A percentile compares a stretch with the other conserved stretches of the same genome.
Conservation (phyloP, 2,113 vertebrate genomes). For the Argyrosomus japonicus region DNA sequence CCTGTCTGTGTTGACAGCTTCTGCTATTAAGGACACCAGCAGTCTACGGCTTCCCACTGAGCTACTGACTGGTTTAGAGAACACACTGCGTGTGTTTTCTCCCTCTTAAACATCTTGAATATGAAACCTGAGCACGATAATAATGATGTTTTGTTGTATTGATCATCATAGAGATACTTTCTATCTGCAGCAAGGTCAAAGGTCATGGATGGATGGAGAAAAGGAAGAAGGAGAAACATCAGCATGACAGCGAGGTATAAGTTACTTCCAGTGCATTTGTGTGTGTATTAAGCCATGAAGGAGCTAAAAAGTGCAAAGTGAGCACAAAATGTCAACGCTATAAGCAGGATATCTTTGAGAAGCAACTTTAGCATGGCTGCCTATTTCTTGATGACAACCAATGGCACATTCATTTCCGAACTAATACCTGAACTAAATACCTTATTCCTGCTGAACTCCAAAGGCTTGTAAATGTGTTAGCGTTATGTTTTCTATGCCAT, state of each 20-base stretch:
- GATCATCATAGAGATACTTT: neutral
- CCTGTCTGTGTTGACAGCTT: slow-evolving; percentile 75
- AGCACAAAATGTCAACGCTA: slow-evolving; percentile 36
- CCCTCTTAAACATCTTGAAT: neutral
- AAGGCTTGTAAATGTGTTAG: slow-evolving; percentile 36
- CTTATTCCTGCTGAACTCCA: slow-evolving; percentile 60
- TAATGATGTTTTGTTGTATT: slow-evolving; percentile 9
- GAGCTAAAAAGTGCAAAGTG: slow-evolving; percentile 46
- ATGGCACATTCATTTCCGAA: slow-evolving; percentile 71
- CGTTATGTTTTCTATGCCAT: slow-evolving; percentile 60
- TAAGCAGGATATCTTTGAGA: slow-evolving; percentile 47
- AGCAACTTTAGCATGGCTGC: slow-evolving; percentile 57
- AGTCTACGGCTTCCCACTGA: slow-evolving; percentile 58
- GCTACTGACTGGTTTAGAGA: slow-evolving; percentile 50
- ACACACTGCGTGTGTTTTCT: slow-evolving; percentile 33
- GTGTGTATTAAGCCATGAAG: slow-evolving; percentile 54
- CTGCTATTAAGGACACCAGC: slow-evolving; percentile 67
- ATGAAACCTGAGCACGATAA: slow-evolving; percentile 1
- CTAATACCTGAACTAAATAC: slow-evolving; percentile 81
- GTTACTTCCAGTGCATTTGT: slow-evolving; percentile 37
- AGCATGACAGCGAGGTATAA: slow-evolving; percentile 4
- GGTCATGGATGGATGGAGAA: slow-evolving; percentile 3
- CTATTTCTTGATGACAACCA: slow-evolving; percentile 64
- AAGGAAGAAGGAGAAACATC: slow-evolving; percentile 11
- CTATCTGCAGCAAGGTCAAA: slow-evolving; percentile 11